Evolutionary conservation across 1,140 invertebrate species (phyloP).

Genomic region (Stratiolaelaps scimitus): DNA sequence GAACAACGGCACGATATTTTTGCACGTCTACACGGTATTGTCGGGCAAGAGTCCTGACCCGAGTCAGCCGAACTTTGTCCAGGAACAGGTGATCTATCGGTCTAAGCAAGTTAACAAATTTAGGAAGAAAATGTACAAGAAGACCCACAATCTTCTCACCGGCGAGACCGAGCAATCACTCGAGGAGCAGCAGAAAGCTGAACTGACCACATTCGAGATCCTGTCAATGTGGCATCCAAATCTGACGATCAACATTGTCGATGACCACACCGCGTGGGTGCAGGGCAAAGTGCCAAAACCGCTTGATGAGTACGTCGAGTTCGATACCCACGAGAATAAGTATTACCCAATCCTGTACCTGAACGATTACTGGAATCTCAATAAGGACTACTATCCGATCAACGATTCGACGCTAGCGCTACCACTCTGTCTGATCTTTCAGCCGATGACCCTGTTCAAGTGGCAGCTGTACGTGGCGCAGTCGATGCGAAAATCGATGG

Average conservation of each 20-base stretch:
- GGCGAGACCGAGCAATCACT: slow-evolving; percentile 66
- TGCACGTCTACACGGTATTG: slow-evolving; percentile 77
- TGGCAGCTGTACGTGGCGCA: slow-evolving; percentile 94
- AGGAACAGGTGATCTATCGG: slow-evolving; percentile 57
- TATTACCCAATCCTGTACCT: slow-evolving; percentile 91
- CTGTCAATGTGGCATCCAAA: slow-evolving; percentile 99
- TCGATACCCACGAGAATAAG: slow-evolving; percentile 60
- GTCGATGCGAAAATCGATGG: slow-evolving; percentile 58
- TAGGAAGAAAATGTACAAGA: slow-evolving; percentile 73
- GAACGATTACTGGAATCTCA: slow-evolving; percentile 98
- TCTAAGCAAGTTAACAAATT: slow-evolving; percentile 77
- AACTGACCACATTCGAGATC: slow-evolving; percentile 53
- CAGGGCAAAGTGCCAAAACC: slow-evolving; percentile 68
- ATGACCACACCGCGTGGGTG: slow-evolving; percentile 87
- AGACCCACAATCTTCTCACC: slow-evolving; percentile 85
- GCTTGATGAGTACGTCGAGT: slow-evolving; percentile 81
- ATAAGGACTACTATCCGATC: slow-evolving; percentile 84
- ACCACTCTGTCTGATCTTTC: slow-evolving; percentile 63
- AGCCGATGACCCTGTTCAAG: slow-evolving; percentile 85
- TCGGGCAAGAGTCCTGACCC: slow-evolving; percentile 66
- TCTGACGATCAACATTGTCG: slow-evolving; percentile 84
- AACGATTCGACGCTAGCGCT: slow-evolving; percentile 59
- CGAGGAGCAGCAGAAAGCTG: slow-evolving; percentile 47
- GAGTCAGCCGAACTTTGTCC: slow-evolving; percentile 51
- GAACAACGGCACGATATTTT: slow-evolving; percentile 86